These are phyloP conservation scores for Sitobion miscanthi DNA, from an alignment of 1,140 invertebrate species.

Conservation along the genomic window DNA sequence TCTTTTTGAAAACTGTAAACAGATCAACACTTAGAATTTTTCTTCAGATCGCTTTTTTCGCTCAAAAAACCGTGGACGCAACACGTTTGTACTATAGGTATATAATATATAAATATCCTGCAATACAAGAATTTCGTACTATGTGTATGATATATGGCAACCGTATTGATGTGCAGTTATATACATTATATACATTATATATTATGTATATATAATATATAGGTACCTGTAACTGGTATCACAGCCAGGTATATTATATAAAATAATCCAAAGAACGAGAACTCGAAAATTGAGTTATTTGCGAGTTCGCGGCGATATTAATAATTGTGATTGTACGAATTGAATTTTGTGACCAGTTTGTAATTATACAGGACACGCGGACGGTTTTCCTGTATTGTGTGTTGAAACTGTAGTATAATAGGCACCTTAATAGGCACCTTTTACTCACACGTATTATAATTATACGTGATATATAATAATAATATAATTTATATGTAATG, in stretches of 20 bases:
- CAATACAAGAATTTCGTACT: background rate
- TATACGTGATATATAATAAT: background rate
- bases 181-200: background rate
- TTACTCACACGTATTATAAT: background rate
- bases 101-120: no score
- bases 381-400: background rate
- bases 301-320: background rate
- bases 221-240: background rate
- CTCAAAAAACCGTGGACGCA: no score
- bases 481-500: background rate
- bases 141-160: background rate
- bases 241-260: background rate
- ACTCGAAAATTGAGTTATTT: slow-evolving; percentile 10
- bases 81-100: no score
- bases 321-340: background rate
- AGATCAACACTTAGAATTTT: no score
- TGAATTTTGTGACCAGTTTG: background rate
- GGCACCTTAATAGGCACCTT: background rate
- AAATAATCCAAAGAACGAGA: background rate
- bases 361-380: background rate
- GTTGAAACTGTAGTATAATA: background rate
- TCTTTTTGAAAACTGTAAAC: no score
- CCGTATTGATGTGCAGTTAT: background rate
- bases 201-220: background rate
- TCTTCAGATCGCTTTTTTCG: no score